phyloP scores from a whole-genome alignment of 2,888 invertebrate species.

The Limnephilus lunatus region DNA sequence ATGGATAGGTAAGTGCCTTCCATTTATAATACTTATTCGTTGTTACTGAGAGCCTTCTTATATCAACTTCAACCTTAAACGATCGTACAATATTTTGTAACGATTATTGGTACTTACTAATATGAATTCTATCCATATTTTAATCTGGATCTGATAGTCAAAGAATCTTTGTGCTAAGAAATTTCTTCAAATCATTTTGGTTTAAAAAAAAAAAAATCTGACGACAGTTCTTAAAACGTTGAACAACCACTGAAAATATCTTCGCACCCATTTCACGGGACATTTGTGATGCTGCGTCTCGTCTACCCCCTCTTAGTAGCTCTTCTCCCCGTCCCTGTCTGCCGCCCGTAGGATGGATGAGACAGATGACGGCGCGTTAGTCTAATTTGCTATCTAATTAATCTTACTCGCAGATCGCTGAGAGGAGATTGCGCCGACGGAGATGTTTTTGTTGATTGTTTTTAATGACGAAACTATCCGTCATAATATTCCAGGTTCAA shows the following conservation, averaged over 20 bases:
- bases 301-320: conserved; percentile 29
- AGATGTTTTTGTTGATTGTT: conserved; percentile 56
- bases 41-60: too few species aligned
- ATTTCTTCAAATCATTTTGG: not conserved
- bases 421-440: conserved; percentile 48
- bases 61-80: too few species aligned
- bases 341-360: conserved; percentile 47
- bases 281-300: conserved; percentile 59
- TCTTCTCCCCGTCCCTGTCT: conserved; percentile 44
- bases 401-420: conserved; percentile 59
- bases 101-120: not conserved
- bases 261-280: conserved; percentile 65
- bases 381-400: conserved; percentile 66
- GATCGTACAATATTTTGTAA: too few species aligned
- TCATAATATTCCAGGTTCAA: conserved; percentile 28
- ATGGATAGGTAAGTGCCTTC: not conserved
- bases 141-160: too few species aligned
- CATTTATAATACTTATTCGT: not conserved
- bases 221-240: not conserved
- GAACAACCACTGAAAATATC: conserved; percentile 21
- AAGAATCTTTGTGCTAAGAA: not conserved
- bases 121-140: not conserved
- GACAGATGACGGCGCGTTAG: conserved; percentile 52
- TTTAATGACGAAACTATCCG: conserved; percentile 49
- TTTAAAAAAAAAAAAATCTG: not conserved